These are phyloP conservation scores for Pituophis catenifer DNA, from an alignment of 2,113 vertebrate species.

Conservation along the genomic window DNA sequence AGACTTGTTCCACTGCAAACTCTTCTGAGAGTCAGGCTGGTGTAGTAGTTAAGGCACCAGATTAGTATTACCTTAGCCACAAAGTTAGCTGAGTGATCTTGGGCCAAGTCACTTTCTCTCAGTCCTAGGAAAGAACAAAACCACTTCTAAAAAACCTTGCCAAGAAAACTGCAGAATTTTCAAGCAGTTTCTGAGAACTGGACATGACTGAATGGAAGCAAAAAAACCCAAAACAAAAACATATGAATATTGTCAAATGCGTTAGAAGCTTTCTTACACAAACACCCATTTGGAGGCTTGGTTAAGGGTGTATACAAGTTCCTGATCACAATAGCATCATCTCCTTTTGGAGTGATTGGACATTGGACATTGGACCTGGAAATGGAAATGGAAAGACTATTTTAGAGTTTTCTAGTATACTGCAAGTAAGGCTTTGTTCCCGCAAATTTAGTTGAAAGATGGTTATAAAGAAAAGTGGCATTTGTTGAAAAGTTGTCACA, in stretches of 20 bases:
- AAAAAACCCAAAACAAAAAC: neutral
- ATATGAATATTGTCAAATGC: constrained; percentile 35
- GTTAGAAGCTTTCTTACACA: constrained; percentile 55
- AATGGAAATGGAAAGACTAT: constrained; percentile 27
- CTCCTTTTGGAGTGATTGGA: constrained; percentile 33
- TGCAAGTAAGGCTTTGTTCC: constrained; percentile 23
- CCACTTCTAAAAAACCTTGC: neutral
- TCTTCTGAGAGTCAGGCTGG: neutral
- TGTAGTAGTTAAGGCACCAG: neutral
- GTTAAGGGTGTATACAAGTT: constrained; percentile 9
- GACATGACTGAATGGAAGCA: neutral
- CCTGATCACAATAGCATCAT: neutral
- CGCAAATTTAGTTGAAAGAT: neutral
- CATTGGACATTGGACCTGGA: constrained; percentile 26
- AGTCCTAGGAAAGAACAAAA: neutral
- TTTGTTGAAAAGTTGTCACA: constrained; percentile 49
- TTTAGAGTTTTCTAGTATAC: neutral
- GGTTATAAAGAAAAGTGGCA: constrained; percentile 38
- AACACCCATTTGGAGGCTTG: constrained; percentile 49
- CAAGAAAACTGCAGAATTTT: neutral
- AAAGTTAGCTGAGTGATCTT: neutral
- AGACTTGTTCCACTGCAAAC: constrained; percentile 37
- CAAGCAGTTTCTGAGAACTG: neutral
- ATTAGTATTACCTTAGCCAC: neutral
- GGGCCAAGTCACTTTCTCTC: neutral